A percentile compares a stretch with the other conserved stretches of the same genome.
phyloP scores from a whole-genome alignment of 2,113 vertebrate species.

The Alligator sinensis region DNA sequence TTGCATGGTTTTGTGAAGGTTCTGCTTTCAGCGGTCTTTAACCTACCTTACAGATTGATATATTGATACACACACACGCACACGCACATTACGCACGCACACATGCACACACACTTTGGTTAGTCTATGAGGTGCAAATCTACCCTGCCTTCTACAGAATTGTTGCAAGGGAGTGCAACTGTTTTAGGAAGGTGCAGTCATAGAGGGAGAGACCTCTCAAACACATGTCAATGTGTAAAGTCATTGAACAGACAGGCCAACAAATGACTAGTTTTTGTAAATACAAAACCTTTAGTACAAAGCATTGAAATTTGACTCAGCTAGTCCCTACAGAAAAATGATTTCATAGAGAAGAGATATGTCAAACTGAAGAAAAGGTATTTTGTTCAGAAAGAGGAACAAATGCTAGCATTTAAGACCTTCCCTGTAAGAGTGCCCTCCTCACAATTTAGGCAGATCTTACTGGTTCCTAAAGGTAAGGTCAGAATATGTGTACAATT shows the following conservation, averaged over 20 bases:
- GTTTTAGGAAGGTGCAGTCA: neutral
- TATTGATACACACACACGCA: no score
- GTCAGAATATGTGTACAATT: no score
- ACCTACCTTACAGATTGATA: neutral
- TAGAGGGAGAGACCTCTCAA: neutral
- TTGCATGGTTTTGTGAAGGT: neutral
- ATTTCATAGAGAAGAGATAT: neutral
- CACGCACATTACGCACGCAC: no score
- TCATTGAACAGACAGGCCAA: neutral
- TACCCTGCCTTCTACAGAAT: neutral
- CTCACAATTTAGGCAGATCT: neutral
- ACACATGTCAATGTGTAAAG: neutral
- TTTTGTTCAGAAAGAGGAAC: neutral
- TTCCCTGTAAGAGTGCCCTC: neutral
- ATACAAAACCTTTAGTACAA: neutral
- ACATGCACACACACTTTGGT: no score
- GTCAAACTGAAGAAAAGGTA: neutral
- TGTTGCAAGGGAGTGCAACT: neutral
- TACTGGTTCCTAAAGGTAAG: neutral
- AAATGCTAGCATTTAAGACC: neutral
- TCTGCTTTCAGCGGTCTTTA: neutral
- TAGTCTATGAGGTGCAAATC: no score
- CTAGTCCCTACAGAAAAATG: neutral
- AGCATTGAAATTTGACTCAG: neutral
- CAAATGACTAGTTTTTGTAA: neutral